A percentile compares a stretch with the other conserved stretches of the same genome.
Evolutionary conservation across 2,113 vertebrate species (phyloP).

Genomic region (Upupa epops): DNA sequence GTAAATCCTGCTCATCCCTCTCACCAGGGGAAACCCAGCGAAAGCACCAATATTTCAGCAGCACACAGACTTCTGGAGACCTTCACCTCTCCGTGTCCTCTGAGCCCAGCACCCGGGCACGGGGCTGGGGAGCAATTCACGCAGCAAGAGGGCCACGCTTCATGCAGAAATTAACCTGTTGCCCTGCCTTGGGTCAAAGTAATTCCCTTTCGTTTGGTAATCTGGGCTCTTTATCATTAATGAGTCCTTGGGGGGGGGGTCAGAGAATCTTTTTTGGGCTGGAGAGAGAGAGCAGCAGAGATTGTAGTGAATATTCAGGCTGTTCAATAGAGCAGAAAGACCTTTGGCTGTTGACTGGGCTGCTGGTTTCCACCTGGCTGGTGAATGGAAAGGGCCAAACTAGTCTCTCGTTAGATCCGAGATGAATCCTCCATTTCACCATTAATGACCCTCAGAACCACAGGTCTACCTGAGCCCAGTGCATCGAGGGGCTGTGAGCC

Average conservation of each 20-base stretch:
- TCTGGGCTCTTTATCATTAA: conserved; percentile 29
- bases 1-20: conserved; percentile 40
- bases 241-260: conserved; percentile 28
- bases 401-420: conserved; percentile 40
- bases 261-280: conserved; percentile 27
- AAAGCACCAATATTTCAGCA: conserved; percentile 50
- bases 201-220: conserved; percentile 39
- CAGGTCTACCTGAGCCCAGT: not conserved
- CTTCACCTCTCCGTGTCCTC: conserved; percentile 28
- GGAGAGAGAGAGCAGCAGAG: conserved; percentile 4
- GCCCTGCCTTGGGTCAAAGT: conserved; percentile 34
- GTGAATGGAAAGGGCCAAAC: conserved; percentile 37
- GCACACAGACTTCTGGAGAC: not conserved
- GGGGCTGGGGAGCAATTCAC: conserved; percentile 36
- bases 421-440: conserved; percentile 24
- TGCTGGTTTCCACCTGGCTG: conserved; percentile 2
- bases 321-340: conserved; percentile 27
- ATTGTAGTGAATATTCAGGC: conserved; percentile 31
- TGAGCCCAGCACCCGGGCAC: not conserved
- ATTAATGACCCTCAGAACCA: conserved; percentile 24
- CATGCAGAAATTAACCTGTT: conserved; percentile 50
- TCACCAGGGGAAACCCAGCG: not conserved
- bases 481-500: not conserved
- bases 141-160: rapidly evolving
- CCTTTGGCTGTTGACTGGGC: not conserved